These are phyloP conservation scores for Patella vulgata DNA, from an alignment of 1,140 invertebrate genomes.

Conservation along the genomic window DNA sequence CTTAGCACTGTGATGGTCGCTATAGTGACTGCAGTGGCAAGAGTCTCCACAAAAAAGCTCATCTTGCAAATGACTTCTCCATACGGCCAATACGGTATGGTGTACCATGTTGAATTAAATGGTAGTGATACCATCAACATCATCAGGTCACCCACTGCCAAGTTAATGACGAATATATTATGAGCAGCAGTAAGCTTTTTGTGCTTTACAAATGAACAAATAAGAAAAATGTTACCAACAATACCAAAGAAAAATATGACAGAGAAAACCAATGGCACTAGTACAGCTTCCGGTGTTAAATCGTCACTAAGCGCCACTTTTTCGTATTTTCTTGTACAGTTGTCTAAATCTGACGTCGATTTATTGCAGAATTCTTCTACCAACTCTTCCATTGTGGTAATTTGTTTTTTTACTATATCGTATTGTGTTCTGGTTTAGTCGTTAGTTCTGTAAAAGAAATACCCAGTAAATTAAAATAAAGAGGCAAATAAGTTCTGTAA, in stretches of 20 bases:
- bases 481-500: too few species aligned
- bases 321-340: slow-evolving; percentile 9
- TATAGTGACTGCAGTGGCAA: slow-evolving; percentile 80
- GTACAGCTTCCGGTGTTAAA: slow-evolving; percentile 30
- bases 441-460: too few species aligned
- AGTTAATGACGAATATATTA: slow-evolving; percentile 85
- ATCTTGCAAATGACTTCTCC: slow-evolving; percentile 75
- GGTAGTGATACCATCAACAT: slow-evolving; percentile 83
- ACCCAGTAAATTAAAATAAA: too few species aligned
- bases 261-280: slow-evolving; percentile 78
- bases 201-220: slow-evolving; percentile 65
- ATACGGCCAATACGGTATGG: slow-evolving; percentile 86
- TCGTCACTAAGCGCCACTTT: background rate
- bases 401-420: too few species aligned
- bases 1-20: slow-evolving; percentile 90
- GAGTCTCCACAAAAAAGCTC: slow-evolving; percentile 63
- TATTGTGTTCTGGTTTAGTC: too few species aligned
- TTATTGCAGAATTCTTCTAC: slow-evolving; percentile 15
- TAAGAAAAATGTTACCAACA: slow-evolving; percentile 85
- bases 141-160: slow-evolving; percentile 82
- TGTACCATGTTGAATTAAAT: slow-evolving; percentile 84
- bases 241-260: slow-evolving; percentile 88
- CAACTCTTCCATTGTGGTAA: slow-evolving; percentile 10
- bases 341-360: slow-evolving; percentile 1
- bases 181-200: slow-evolving; percentile 75